Evolutionary conservation across 2,888 invertebrate species (phyloP), one percentile per base, ranked within the genome.

Genomic region (Heliconius charithonia): DNA sequence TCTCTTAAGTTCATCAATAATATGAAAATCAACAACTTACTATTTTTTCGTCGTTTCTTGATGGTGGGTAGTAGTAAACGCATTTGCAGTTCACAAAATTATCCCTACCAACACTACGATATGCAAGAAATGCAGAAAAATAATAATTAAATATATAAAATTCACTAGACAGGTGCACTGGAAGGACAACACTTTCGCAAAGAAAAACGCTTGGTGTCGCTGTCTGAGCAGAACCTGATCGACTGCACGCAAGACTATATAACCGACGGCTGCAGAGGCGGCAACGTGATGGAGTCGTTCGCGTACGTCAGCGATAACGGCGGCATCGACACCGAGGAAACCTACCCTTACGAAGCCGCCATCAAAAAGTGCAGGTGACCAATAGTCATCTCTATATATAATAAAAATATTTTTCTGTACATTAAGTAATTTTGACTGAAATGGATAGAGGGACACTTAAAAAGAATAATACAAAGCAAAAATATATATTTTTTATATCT

Each of bases 211-310:
- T 93, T 98, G 75, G 96, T 97, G 25, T 97, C 98, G 0, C 96
- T 98, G 22, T 98, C 98, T 82, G 98, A 98, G 92, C 98, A 98
- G 93, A 98, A 98, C 92, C 95, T 98, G 81, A 95, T 98, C 75
- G 98, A 98, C 93, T 98, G 98, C 89, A 56, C 16, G 13, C 13
- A 13, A 4, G 94, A 96, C 82, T 98, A 97, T 88, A 98, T 97
- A 69, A 98, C 98, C 92, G 96, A 97, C 87, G 98, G 98, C 66
- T 98, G 98, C 93, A 96, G 97, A 84, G 98, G 98, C 71, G 98
- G 98, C 82, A 90, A 96, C 80, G 96, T 95, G 96, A 97, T 98
- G 92, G 96, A 97, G 86, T 98, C 98, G 72, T 98, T 98, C 95
- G 93, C 96, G 86, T 98, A 98, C 87, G 96, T 98, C 84, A 97